These are phyloP conservation scores for Poeciliopsis retropinna DNA, from an alignment of 2,113 vertebrate genomes.

Conservation along the genomic window DNA sequence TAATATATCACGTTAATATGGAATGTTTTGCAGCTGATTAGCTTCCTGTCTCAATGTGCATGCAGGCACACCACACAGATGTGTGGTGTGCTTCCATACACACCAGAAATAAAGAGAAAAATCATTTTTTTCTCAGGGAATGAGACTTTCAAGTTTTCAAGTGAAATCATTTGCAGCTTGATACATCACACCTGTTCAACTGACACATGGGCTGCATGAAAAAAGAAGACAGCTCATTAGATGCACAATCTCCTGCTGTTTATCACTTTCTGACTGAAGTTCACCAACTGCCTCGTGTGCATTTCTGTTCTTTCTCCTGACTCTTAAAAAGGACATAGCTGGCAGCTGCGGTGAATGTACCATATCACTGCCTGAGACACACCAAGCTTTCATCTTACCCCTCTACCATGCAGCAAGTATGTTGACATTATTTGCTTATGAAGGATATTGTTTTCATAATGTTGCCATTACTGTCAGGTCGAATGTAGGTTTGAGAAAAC, in stretches of 20 bases:
- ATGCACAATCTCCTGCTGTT: conserved; percentile 37
- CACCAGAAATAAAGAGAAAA: conserved; percentile 17
- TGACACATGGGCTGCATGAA: conserved; percentile 25
- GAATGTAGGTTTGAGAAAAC: conserved; percentile 14
- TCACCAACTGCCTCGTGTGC: neutral
- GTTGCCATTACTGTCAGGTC: conserved; percentile 36
- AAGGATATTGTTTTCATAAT: conserved; percentile 39
- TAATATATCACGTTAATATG: conserved; percentile 74
- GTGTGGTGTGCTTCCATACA: conserved; percentile 20
- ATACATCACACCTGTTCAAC: conserved; percentile 59
- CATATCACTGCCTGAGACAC: conserved; percentile 57
- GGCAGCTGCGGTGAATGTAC: conserved; percentile 52
- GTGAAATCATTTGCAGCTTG: conserved; percentile 40
- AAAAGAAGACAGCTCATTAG: conserved; percentile 33
- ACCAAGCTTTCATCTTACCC: conserved; percentile 56
- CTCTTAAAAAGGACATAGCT: conserved; percentile 33
- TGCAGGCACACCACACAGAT: conserved; percentile 17
- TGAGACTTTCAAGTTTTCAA: conserved; percentile 35
- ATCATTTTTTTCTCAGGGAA: conserved; percentile 22
- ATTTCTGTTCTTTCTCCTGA: conserved; percentile 1
- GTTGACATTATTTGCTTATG: conserved; percentile 32
- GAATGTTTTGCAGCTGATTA: conserved; percentile 68
- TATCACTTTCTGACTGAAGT: conserved; percentile 26
- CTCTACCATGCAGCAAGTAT: conserved; percentile 21
- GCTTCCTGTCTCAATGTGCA: conserved; percentile 58